Conservation (phyloP, 2,888 invertebrate genomes). For the Dryomyza anilis region DNA sequence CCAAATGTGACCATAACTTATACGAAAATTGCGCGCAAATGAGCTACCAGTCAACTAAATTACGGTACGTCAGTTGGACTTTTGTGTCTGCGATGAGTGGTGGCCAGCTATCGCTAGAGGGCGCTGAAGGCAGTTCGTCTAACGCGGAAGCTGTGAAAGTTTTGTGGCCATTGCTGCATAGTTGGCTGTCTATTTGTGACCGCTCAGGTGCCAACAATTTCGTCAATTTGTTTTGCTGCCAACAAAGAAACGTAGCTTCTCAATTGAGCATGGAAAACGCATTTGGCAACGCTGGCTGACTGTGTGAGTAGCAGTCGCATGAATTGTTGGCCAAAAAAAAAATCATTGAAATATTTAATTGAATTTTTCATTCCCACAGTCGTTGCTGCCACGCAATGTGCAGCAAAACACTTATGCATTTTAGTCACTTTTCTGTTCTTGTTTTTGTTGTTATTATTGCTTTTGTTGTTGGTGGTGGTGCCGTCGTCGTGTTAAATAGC, state of each 20-base stretch:
- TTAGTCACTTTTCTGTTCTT: constrained; percentile 17
- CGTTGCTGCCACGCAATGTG: constrained; percentile 30
- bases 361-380: constrained; percentile 21
- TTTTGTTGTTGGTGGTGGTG: constrained; percentile 32
- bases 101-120: constrained; percentile 7
- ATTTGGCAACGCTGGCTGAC: constrained; percentile 9
- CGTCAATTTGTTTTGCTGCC: constrained; percentile 40
- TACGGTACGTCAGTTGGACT: constrained; percentile 1
- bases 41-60: constrained; percentile 37
- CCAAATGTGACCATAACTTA: constrained; percentile 54
- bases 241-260: not conserved
- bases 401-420: too few relatives aligned
- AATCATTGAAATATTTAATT: constrained; percentile 10
- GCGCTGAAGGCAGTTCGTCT: constrained; percentile 18
- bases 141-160: constrained; percentile 33
- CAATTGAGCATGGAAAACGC: not conserved
- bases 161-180: not conserved
- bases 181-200: constrained; percentile 28
- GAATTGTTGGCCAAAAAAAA: not conserved
- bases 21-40: constrained; percentile 48
- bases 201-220: constrained; percentile 43
- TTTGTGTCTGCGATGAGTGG: not conserved
- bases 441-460: constrained; percentile 9
- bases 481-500: constrained; percentile 30
- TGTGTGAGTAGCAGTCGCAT: not conserved